Conservation (phyloP, 2,888 invertebrate genomes). For the Sinodicranocentrus sp. region DNA sequence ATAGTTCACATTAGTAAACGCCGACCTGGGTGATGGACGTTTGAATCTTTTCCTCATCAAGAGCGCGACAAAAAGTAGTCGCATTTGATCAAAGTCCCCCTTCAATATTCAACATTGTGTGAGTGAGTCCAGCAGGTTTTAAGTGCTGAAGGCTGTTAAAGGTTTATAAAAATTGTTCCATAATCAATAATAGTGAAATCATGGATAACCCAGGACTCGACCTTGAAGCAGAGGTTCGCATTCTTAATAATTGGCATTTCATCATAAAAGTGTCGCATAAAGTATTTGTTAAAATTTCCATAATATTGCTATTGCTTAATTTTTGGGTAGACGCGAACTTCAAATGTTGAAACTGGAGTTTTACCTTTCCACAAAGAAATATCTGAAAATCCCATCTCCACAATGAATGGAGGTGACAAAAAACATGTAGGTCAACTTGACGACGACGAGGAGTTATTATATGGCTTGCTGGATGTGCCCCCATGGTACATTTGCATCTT, state of each 20-base stretch:
- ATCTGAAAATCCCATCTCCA: neutral
- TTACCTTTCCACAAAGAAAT: conserved; percentile 17
- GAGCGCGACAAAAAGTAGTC: no score
- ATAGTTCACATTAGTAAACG: no score
- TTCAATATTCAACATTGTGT: no score
- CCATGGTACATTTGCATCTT: conserved; percentile 91
- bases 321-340: neutral
- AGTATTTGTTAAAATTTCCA: no score
- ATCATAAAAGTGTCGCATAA: neutral
- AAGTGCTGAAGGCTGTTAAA: no score
- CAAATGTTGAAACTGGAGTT: neutral
- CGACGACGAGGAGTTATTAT: conserved; percentile 78
- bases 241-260: neutral
- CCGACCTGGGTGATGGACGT: no score
- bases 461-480: conserved; percentile 89
- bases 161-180: no score
- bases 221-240: neutral
- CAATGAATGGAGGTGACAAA: neutral
- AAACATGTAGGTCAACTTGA: conserved; percentile 10
- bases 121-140: no score
- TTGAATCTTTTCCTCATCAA: no score
- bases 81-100: no score
- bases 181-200: no score
- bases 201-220: conserved; percentile 51
- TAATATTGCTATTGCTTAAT: no score